Evolutionary conservation across 2,888 invertebrate species (phyloP).

Genomic region (Tubiluchus corallicola): DNA sequence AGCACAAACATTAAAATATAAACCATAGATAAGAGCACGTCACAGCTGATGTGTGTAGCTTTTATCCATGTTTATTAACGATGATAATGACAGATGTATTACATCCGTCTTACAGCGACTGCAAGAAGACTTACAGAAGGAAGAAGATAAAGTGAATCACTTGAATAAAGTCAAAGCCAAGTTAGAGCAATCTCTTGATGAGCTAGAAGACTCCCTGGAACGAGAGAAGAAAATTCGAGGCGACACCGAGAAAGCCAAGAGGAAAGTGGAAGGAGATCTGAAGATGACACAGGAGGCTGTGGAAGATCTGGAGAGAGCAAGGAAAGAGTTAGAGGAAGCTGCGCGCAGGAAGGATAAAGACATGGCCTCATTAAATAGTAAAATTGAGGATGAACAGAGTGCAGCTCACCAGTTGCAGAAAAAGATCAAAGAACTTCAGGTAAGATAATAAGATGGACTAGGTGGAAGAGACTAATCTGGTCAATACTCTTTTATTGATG

Average conservation of each 20-base stretch:
- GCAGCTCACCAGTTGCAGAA: conserved; percentile 91
- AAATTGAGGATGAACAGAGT: conserved; percentile 88
- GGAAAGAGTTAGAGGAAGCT: neutral
- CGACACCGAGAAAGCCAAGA: conserved; percentile 22
- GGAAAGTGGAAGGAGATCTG: conserved; percentile 23
- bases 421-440: conserved; percentile 98
- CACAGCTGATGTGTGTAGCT: no score
- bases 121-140: conserved; percentile 41
- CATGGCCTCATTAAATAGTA: neutral
- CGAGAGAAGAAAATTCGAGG: conserved; percentile 21
- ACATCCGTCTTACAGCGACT: conserved; percentile 27
- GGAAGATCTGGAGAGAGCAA: conserved; percentile 2
- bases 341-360: conserved; percentile 5
- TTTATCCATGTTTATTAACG: no score
- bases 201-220: conserved; percentile 24
- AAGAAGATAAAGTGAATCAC: conserved; percentile 76
- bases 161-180: conserved; percentile 24
- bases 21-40: no score
- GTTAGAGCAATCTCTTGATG: conserved; percentile 24
- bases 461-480: no score
- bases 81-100: no score
- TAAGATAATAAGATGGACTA: no score
- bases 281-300: conserved; percentile 17
- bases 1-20: no score
- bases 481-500: no score